A percentile compares a stretch with the other conserved stretches of the same genome.
phyloP scores from a whole-genome alignment of 2,113 vertebrate species.

The Lathamus discolor region DNA sequence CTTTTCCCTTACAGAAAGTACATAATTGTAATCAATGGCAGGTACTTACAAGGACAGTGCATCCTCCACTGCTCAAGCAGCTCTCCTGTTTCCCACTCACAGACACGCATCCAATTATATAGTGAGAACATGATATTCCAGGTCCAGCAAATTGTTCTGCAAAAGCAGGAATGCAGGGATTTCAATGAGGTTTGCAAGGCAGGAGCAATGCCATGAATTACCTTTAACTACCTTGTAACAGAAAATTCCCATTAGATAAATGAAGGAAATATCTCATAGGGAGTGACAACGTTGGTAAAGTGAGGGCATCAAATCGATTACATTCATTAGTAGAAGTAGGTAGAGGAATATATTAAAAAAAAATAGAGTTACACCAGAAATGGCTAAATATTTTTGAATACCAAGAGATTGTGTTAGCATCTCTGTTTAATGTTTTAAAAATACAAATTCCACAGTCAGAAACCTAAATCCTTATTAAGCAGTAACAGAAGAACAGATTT shows the following conservation, averaged over 20 bases:
- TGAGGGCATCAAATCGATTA: not conserved
- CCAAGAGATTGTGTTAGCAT: rapidly evolving
- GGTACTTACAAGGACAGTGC: not conserved
- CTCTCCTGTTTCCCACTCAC: not conserved
- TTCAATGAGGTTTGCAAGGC: not conserved
- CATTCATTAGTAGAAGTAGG: not conserved
- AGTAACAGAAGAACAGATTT: not conserved
- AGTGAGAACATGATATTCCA: not conserved
- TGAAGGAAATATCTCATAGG: not conserved
- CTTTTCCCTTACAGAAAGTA: not conserved
- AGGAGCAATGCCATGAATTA: not conserved
- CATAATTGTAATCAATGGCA: not conserved
- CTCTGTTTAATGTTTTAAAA: not conserved
- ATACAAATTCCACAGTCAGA: not conserved
- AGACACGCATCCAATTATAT: not conserved
- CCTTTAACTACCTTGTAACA: not conserved
- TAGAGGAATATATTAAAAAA: not conserved
- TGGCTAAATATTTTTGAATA: not conserved
- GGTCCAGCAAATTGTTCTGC: not conserved
- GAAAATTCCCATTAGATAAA: not conserved
- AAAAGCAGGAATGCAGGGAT: not conserved
- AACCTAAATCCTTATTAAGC: rapidly evolving
- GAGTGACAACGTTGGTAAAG: not conserved
- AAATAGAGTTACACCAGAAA: not conserved
- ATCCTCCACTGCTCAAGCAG: not conserved